Percentiles rank a stretch among this genome's conserved stretches.
Conservation (phyloP, 2,888 invertebrate species). For the Nowickia ferox region DNA sequence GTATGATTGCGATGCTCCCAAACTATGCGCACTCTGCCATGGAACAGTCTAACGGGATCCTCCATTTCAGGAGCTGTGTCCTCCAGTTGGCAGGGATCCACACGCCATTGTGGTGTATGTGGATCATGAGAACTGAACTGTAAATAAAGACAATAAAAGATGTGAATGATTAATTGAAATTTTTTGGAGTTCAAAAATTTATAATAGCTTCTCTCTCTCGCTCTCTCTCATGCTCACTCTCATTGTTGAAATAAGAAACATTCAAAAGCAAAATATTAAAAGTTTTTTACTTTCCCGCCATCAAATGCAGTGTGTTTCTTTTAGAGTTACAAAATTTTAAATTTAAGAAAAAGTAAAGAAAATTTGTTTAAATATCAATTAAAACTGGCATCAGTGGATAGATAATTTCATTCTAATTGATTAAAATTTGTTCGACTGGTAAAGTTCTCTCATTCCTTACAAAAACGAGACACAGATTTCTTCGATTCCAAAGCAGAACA, state of each 20-base stretch:
- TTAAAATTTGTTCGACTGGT: too few relatives aligned
- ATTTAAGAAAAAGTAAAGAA: too few relatives aligned
- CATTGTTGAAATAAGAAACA: background rate
- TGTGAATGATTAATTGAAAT: background rate
- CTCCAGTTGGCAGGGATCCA: constrained; percentile 84
- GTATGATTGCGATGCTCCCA: constrained; percentile 83
- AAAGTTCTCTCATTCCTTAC: too few relatives aligned
- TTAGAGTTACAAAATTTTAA: too few relatives aligned
- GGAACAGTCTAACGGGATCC: constrained; percentile 85
- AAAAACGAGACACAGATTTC: too few relatives aligned
- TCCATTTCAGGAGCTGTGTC: constrained; percentile 84
- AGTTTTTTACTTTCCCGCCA: background rate
- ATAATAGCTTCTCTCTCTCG: background rate
- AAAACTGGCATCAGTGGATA: too few relatives aligned
- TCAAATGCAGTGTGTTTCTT: too few relatives aligned
- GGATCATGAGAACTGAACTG: constrained; percentile 82
- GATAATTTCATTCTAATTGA: too few relatives aligned
- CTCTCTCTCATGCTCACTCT: background rate
- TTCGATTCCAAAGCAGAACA: too few relatives aligned
- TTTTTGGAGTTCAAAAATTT: background rate
- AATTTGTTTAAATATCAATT: too few relatives aligned
- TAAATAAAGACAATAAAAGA: constrained; percentile 13
- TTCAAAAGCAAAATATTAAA: too few relatives aligned
- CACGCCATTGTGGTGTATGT: constrained; percentile 84
- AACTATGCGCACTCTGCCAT: constrained; percentile 85